Base-by-base conservation (phyloP, 2,888 invertebrate genomes). In the Auanema freiburgensis region DNA sequence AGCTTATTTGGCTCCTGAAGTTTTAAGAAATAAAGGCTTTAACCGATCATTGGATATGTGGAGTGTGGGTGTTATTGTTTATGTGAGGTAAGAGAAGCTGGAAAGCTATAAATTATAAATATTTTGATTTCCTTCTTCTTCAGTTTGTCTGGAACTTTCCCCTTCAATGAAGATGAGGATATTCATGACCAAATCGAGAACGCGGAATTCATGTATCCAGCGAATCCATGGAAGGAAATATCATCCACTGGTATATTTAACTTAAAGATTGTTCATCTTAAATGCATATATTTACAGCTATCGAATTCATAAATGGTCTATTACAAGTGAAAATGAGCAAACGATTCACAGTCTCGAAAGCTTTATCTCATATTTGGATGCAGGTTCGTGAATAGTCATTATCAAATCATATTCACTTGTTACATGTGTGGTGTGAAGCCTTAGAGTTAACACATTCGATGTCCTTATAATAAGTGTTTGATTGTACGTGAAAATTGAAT, bases 111-210 rank as follows among this genome's bases (percentile, higher is more conserved):
- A 21, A 59, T 59, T 52, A 33, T 33, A 33, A 33, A 33, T 33
- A 33, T 58, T 25, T 5, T 25, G 25, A 55, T n/a, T 12, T 23
- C 14, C 12, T 5, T 43, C 18, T 21, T 12, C 67, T 65, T 57
- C 71, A 95, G 95, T 70, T 88, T 98, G 52, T 95, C 95, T 79
- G 98, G 97, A 69, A 98, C 97, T 0, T 98, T 98, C 87, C 97
- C 97, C 41, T 98, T 98, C 87, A 98, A 98, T 86, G 98, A 98
- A 87, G 97, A 98, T 86, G 97, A 98, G 87, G 98, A 98, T 85
- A 98, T 98, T 83, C 92, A 94, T 86, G 97, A 97, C 85, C 98
- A 98, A 87, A 98, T 98, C 75, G 95, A 97, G 87, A 98, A 98
- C 87, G 97, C 97, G 41, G 95, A 95, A 61, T 98, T 98, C 86